A percentile compares a stretch with the other conserved stretches of the same genome.
Evolutionary conservation across 2,113 vertebrate genomes (phyloP).

Genomic region (Drymodes brunneopygia): DNA sequence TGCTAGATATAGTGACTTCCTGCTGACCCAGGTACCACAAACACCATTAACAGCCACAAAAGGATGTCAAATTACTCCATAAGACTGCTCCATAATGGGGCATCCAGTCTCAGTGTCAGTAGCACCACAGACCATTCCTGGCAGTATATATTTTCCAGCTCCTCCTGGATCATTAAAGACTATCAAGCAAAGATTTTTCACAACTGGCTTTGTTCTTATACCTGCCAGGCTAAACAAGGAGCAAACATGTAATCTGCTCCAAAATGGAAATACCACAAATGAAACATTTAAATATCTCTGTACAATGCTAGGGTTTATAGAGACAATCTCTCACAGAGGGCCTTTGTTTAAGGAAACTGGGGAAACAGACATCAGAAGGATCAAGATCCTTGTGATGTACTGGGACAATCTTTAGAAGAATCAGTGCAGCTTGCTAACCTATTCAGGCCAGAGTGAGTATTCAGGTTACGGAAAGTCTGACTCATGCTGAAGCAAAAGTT

Average conservation of each 20-base stretch:
- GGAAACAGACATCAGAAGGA: not conserved
- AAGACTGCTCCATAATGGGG: not conserved
- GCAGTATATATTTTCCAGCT: not conserved
- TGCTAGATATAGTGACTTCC: not conserved
- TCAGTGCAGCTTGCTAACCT: not conserved
- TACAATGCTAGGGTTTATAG: not conserved
- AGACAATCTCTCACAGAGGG: not conserved
- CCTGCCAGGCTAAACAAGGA: not conserved
- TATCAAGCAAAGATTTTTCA: not conserved
- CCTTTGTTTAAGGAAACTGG: not conserved
- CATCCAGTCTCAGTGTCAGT: not conserved
- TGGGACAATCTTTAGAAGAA: not conserved
- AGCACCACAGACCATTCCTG: not conserved
- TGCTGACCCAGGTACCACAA: not conserved
- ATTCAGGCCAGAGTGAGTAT: not conserved
- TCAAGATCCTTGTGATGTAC: not conserved
- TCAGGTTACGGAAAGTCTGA: not conserved
- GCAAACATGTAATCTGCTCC: not conserved
- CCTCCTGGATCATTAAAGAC: not conserved
- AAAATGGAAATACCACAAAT: not conserved
- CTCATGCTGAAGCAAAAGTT: not conserved
- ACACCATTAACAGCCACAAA: not conserved
- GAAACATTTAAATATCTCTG: not conserved
- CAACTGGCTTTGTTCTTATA: not conserved
- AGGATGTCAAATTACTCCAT: not conserved